These are phyloP conservation scores for Sweltsa coloradensis DNA, from an alignment of 1,140 invertebrate species.

Conservation along the genomic window DNA sequence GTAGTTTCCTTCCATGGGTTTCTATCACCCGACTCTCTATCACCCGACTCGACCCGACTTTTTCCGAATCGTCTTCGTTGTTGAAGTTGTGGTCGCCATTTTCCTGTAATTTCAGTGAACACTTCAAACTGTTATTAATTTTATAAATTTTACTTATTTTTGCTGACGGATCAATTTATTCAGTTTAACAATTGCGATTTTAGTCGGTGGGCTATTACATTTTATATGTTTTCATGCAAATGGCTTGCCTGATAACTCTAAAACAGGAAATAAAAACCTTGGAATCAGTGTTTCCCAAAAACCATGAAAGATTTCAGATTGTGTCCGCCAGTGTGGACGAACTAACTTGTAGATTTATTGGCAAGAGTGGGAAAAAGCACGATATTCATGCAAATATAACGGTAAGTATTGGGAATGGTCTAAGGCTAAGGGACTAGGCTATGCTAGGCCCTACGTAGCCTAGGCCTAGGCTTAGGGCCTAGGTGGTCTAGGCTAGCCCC, in stretches of 20 bases:
- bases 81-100: constrained; percentile 27
- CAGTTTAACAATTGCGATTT: neutral
- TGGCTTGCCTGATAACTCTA: constrained; percentile 95
- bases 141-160: constrained; percentile 2
- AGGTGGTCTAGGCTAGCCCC: no score
- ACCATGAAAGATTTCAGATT: constrained; percentile 94
- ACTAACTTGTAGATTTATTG: constrained; percentile 91
- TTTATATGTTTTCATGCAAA: constrained; percentile 35
- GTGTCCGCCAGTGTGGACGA: constrained; percentile 96
- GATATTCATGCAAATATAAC: constrained; percentile 98
- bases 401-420: constrained; percentile 69
- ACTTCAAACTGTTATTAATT: constrained; percentile 22
- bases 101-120: constrained; percentile 26
- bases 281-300: constrained; percentile 88
- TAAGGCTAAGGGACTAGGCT: no score
- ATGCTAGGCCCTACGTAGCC: no score
- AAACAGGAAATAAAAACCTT: constrained; percentile 96
- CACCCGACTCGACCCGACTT: no score
- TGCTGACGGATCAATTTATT: constrained; percentile 1
- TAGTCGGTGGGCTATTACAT: neutral
- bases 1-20: no score
- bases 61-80: no score
- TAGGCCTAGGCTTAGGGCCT: no score
- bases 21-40: no score
- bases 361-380: constrained; percentile 86